Base-by-base conservation (phyloP, 2,888 invertebrate genomes). In the Eilema griseolum region DNA sequence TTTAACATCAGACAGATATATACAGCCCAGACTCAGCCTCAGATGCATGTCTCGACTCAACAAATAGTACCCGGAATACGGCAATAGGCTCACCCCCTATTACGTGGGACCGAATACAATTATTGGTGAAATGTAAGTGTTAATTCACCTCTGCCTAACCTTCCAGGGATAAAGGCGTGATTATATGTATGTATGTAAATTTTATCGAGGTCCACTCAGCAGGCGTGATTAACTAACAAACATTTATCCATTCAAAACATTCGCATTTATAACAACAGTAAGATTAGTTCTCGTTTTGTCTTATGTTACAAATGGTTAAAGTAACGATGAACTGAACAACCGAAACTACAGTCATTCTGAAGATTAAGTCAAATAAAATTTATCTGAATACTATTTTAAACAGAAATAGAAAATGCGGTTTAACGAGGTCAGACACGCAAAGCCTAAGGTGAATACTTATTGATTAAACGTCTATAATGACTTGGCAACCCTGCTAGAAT, bases 371-470 rank as follows among this genome's bases (percentile, higher is more conserved):
- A 0, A 61, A 60, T 65, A 61, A 65, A 61, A 46, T 65, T 31
- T 37, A 57, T 68, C 14, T n/a, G 2, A 57, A 57, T 71, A 68
- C 66, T n/a, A 52, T 59, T 76, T 71, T 70, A 79, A 67, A 65
- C 65, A 62, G 72, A 59, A 26, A 80, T 75, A 69, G 69, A 52
- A 37, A 59, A 67, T 69, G 75, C 65, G 70, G 52, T 69, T 71
- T 59, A 37, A 52, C 57, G 41, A 61, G 61, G 71, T 57, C 31
- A 62, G 66, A 63, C 80, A 80, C 82, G 82, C 82, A 41, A 75
- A 66, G 68, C 26, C 67, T 72, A 37, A 57, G 62, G 66, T 66
- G 31, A 70, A 75, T 60, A 72, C 69, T 41, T 78, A 82, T 80
- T 72, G 80, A 80, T 77, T 72, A 73, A 77, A 82, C 74, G 28